Evolutionary conservation across 2,113 vertebrate species (phyloP).

Genomic region (Chamaea fasciata): DNA sequence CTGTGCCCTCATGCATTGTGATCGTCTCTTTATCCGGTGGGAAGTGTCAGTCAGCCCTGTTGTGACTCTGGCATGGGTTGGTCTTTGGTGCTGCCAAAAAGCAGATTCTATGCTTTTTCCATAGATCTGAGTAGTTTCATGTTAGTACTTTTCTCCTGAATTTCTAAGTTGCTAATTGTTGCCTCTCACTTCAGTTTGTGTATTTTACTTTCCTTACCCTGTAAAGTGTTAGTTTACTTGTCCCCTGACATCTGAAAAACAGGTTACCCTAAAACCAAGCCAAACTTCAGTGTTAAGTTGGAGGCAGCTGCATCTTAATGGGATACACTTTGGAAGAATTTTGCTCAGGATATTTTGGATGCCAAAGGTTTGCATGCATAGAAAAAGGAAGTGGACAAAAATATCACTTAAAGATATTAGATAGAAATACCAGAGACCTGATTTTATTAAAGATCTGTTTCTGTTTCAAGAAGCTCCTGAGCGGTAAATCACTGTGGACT

Average conservation of each 20-base stretch:
- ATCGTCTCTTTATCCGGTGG: accelerated
- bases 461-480: neutral
- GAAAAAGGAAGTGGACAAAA: neutral
- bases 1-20: accelerated
- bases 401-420: neutral
- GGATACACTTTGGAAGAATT: neutral
- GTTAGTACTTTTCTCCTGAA: neutral
- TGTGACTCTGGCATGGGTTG: neutral
- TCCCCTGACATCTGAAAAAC: neutral
- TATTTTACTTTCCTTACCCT: neutral
- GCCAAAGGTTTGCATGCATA: neutral
- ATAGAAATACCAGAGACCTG: neutral
- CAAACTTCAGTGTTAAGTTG: neutral
- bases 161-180: neutral
- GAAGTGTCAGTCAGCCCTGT: neutral
- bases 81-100: neutral
- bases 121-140: neutral
- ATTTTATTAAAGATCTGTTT: neutral
- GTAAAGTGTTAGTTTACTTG: neutral
- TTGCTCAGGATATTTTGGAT: neutral
- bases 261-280: neutral
- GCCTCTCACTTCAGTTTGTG: neutral
- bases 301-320: neutral
- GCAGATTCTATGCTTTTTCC: neutral
- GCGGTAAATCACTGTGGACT: neutral